Base-by-base conservation (phyloP, 2,888 invertebrate genomes). In the Antitype chi region DNA sequence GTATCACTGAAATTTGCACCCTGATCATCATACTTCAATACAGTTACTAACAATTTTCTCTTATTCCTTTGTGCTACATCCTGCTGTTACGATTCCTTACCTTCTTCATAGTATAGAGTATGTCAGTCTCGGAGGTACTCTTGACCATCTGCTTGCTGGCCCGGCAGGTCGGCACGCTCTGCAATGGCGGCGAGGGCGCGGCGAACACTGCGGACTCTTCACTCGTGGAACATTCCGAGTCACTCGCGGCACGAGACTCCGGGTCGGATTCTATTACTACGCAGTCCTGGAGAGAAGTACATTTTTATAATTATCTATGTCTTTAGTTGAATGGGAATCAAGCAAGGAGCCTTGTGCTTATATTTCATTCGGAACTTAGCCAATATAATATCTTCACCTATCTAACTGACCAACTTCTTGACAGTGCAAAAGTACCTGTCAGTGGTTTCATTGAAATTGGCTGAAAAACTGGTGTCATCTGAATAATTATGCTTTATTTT, bases 51-150 rank as follows among this genome's bases (percentile, higher is more conserved):
- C 43, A 11, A 43, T 11, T 43, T 43, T 43, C 43, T 43, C 43
- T 43, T 43, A 8, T 6, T 6, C 43, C 43, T 43, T 43, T 43
- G 43, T 43, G 8, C 43, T 43, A 43, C 43, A 43, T 43, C 9
- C 43, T 1, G 11, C 43, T 11, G 2, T 57, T 60, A 28, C 5
- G 23, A 32, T 63, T 38, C n/a, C 53, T 32, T 70, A 94, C 94
- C 90, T 90, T 90, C 47, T 87, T 88, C 8, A 88, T 86, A 17
- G 86, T 68, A 71, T 93, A 95, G 7, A 83, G 55, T 81, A 96
- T 93, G 63, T 96, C 95, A 9, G 92, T 92, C 78, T 96, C 96
- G 0, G 95, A 95, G 8, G 92, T 94, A 75, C 92, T 91, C 85
- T 96, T 96, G 78, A 91, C 64, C 17, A 95, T 90, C 6, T 67